phyloP scores from a whole-genome alignment of 2,113 vertebrate species.

The Microtus ochrogaster region DNA sequence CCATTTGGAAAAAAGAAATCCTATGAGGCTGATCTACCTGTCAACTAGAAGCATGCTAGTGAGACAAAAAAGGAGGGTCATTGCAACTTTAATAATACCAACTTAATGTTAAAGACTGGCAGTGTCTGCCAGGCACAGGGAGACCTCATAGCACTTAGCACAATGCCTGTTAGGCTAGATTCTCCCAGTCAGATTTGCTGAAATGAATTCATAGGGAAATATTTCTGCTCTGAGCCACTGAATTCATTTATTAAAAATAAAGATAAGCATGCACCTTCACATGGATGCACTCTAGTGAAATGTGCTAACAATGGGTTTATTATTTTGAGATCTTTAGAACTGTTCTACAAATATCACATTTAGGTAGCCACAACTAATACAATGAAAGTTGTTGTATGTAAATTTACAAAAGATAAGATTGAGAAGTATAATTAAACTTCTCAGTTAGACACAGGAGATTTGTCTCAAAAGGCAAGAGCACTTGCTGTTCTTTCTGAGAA shows the following conservation, averaged over 20 bases:
- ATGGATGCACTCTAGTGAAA: not conserved
- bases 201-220: constrained; percentile 44
- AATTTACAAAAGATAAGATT: not conserved
- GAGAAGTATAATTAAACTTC: not conserved
- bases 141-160: not conserved
- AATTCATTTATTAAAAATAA: not conserved
- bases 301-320: not conserved
- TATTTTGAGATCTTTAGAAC: constrained; percentile 23
- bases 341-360: not conserved
- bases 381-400: not conserved
- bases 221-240: not conserved
- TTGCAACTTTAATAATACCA: constrained; percentile 39
- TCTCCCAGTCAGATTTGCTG: not conserved
- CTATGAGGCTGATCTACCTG: not conserved
- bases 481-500: not conserved
- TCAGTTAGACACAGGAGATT: not conserved
- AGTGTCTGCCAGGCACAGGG: not conserved
- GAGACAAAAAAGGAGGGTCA: constrained; percentile 54
- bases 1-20: constrained; percentile 19
- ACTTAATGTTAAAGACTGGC: constrained; percentile 52
- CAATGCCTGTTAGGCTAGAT: not conserved
- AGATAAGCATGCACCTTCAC: not conserved
- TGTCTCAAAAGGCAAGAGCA: fast-evolving
- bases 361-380: not conserved
- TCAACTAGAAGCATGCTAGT: not conserved